phyloP scores from a whole-genome alignment of 2,888 invertebrate species.

The Euzetes globulus region DNA sequence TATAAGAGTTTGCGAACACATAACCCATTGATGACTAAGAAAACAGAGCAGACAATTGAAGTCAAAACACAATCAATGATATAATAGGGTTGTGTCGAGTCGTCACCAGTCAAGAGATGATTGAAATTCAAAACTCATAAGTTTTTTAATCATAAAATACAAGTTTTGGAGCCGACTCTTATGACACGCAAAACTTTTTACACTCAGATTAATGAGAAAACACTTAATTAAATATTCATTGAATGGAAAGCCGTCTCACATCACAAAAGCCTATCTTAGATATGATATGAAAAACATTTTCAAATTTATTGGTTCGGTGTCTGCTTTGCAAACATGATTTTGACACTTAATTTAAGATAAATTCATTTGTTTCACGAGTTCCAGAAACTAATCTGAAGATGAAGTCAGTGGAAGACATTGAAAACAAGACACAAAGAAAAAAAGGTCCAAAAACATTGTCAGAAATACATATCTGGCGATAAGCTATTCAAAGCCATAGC shows the following conservation, averaged over 20 bases:
- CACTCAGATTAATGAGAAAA: neutral
- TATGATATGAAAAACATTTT: neutral
- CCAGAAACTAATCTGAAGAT: too few relatives aligned
- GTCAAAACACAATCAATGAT: neutral
- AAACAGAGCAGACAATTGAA: neutral
- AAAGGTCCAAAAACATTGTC: neutral
- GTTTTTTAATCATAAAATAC: neutral
- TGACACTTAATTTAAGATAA: neutral
- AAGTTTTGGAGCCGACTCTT: neutral
- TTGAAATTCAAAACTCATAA: constrained; percentile 1
- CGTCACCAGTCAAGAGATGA: neutral
- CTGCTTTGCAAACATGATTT: neutral
- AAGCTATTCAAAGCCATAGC: constrained; percentile 7
- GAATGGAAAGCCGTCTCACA: neutral
- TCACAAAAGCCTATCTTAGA: neutral
- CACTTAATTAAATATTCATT: neutral
- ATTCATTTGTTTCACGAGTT: too few relatives aligned
- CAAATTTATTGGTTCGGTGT: neutral
- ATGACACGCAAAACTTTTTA: neutral
- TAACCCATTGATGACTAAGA: constrained; percentile 1
- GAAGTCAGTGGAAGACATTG: too few relatives aligned
- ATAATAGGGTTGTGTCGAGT: neutral
- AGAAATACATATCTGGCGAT: neutral
- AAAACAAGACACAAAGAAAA: neutral
- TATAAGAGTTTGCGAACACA: constrained; percentile 23